Conservation (phyloP, 2,888 invertebrate species). For the Pollenia griseotomentosa region DNA sequence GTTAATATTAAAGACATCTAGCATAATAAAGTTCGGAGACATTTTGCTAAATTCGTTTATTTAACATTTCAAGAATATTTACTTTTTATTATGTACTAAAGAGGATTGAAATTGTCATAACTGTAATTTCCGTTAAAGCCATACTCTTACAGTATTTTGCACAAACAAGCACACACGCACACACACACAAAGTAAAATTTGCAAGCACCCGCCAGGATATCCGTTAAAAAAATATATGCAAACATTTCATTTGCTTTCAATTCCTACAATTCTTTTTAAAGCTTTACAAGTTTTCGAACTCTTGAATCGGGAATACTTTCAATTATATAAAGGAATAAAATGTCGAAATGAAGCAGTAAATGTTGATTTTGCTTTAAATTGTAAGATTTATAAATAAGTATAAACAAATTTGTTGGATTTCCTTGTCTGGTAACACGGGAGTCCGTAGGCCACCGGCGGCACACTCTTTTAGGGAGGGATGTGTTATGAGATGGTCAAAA, state of each 20-base stretch:
- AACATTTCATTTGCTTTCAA: constrained; percentile 63
- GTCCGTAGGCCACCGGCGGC: too few species aligned
- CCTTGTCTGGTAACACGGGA: too few species aligned
- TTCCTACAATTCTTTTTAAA: constrained; percentile 54
- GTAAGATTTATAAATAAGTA: background rate
- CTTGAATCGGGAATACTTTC: background rate
- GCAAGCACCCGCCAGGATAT: constrained; percentile 71
- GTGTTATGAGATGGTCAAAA: too few species aligned
- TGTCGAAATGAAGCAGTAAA: background rate
- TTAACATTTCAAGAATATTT: constrained; percentile 57
- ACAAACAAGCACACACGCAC: background rate
- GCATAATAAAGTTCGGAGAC: background rate
- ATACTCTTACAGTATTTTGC: constrained; percentile 21
- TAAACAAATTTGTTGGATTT: too few species aligned
- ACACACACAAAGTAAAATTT: constrained; percentile 36
- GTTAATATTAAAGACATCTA: background rate
- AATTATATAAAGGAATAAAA: constrained; percentile 41
- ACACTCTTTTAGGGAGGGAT: too few species aligned
- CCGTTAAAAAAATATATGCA: constrained; percentile 64
- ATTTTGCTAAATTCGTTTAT: constrained; percentile 24
- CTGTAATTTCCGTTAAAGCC: constrained; percentile 70
- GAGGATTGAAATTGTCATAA: constrained; percentile 71
- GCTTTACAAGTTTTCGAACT: constrained; percentile 37
- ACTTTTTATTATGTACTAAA: constrained; percentile 66
- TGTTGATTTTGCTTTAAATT: background rate